phyloP scores from a whole-genome alignment of 2,113 vertebrate species.

The Cinclus cinclus region DNA sequence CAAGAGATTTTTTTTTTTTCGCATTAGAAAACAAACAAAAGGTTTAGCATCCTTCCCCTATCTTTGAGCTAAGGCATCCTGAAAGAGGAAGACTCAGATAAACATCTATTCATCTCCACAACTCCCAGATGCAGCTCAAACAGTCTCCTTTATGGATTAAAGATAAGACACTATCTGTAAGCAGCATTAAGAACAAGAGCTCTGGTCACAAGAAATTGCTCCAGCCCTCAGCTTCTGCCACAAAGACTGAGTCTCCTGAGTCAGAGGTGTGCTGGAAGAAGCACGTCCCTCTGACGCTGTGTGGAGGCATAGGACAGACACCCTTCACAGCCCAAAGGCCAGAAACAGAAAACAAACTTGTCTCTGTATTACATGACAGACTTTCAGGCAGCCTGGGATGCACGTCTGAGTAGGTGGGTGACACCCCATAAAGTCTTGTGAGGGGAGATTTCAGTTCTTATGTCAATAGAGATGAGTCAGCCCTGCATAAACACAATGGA shows the following conservation, averaged over 20 bases:
- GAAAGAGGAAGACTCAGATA: neutral
- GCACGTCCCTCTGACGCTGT: neutral
- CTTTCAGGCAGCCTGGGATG: neutral
- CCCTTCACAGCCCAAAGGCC: neutral
- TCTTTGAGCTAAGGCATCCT: neutral
- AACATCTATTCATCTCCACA: neutral
- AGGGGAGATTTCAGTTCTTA: neutral
- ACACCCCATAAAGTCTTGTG: neutral
- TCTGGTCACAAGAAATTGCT: neutral
- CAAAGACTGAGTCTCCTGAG: neutral
- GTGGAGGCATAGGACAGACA: neutral
- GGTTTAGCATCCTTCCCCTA: neutral
- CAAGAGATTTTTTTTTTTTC: neutral
- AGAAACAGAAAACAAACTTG: neutral
- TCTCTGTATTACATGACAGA: neutral
- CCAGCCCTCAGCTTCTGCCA: neutral
- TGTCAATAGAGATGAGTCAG: neutral
- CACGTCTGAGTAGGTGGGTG: neutral
- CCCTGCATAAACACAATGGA: neutral
- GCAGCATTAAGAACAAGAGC: neutral
- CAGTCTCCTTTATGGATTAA: neutral
- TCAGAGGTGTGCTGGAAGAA: neutral
- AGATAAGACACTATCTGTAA: slow-evolving; percentile 14
- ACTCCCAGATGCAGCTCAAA: neutral
- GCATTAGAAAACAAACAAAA: neutral